Conservation (phyloP, 2,113 vertebrate genomes). For the Ceyx margarethae region DNA sequence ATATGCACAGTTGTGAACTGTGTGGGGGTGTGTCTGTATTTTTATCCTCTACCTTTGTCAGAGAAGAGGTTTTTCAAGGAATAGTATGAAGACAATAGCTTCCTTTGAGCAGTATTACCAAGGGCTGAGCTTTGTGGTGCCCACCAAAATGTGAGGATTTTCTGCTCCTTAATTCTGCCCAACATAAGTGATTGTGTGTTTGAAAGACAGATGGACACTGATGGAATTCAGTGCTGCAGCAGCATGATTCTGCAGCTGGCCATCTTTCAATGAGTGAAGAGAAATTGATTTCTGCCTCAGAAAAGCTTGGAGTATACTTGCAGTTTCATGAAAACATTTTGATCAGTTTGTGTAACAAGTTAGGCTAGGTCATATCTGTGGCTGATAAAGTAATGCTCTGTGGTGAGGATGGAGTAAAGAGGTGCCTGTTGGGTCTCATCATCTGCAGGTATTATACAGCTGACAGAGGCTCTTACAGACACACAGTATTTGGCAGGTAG, state of each 20-base stretch:
- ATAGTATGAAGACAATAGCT: neutral
- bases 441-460: neutral
- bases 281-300: slow-evolving; percentile 45
- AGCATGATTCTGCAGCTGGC: neutral
- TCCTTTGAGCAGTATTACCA: neutral
- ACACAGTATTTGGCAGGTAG: neutral
- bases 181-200: neutral
- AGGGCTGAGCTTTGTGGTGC: neutral
- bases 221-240: neutral
- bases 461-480: neutral
- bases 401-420: neutral
- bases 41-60: slow-evolving; percentile 13
- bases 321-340: neutral
- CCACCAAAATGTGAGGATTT: neutral
- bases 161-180: neutral
- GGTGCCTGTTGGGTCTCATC: neutral
- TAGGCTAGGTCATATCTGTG: neutral
- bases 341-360: neutral
- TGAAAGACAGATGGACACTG: neutral
- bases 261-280: slow-evolving; percentile 21
- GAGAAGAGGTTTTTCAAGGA: neutral
- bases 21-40: slow-evolving; percentile 13
- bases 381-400: neutral
- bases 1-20: slow-evolving; percentile 33
- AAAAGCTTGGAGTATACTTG: slow-evolving; percentile 29